These are phyloP conservation scores for Mobula birostris DNA, from an alignment of 2,113 vertebrate genomes.

Conservation along the genomic window DNA sequence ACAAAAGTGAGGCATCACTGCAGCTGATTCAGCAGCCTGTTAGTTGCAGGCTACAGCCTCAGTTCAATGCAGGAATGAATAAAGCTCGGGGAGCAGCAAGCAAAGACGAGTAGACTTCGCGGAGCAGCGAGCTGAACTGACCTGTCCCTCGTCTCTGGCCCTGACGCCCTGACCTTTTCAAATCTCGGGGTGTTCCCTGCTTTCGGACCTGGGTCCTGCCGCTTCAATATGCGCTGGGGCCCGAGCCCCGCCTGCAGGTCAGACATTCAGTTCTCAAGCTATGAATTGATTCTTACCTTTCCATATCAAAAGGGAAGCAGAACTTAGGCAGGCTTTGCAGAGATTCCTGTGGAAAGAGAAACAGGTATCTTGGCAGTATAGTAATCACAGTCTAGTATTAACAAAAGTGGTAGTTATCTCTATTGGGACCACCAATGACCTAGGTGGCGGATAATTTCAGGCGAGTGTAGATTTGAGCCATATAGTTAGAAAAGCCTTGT, in stretches of 20 bases:
- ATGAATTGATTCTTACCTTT: slow-evolving; percentile 55
- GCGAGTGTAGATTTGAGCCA: background rate
- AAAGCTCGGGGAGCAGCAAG: too few species aligned
- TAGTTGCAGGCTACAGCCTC: too few species aligned
- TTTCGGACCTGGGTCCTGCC: too few species aligned
- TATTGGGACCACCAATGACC: slow-evolving; percentile 38
- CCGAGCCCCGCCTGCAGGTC: background rate
- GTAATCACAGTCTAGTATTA: background rate
- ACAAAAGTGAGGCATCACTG: too few species aligned
- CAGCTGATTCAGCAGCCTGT: too few species aligned
- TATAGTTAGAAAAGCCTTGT: background rate
- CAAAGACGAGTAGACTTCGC: too few species aligned
- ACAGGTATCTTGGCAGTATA: background rate
- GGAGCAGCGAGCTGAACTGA: too few species aligned
- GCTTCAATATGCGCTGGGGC: too few species aligned
- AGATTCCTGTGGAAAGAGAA: slow-evolving; percentile 59
- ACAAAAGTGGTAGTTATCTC: background rate
- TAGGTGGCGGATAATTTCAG: background rate
- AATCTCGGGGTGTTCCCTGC: too few species aligned
- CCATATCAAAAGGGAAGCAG: slow-evolving; percentile 81
- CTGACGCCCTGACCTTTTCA: too few species aligned
- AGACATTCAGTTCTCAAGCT: background rate
- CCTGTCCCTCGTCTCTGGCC: too few species aligned
- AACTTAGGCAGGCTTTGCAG: slow-evolving; percentile 66
- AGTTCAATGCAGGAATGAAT: too few species aligned